Conservation (phyloP, 2,113 vertebrate genomes). For the Stigmatopora argus region DNA sequence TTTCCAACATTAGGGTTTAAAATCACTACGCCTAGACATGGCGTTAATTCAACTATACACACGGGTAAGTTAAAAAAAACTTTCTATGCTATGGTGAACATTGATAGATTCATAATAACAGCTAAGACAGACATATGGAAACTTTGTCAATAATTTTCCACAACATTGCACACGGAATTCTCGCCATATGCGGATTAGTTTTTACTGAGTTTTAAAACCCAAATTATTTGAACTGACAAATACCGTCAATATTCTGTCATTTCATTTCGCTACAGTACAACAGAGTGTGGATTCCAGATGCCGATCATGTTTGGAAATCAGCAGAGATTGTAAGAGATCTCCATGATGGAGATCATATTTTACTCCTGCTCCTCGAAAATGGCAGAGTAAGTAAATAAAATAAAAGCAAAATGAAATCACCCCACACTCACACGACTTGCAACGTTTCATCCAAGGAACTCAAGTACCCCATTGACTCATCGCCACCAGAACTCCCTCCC, state of each 20-base stretch:
- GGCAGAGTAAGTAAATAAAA: slow-evolving; percentile 75
- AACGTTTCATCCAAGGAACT: slow-evolving; percentile 67
- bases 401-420: slow-evolving; percentile 4
- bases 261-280: slow-evolving; percentile 75
- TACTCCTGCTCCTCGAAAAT: slow-evolving; percentile 82
- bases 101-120: neutral
- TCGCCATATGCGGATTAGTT: neutral
- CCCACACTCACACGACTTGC: slow-evolving; percentile 13
- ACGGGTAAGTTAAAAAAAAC: neutral
- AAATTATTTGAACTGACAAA: neutral
- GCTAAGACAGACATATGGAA: slow-evolving; percentile 50
- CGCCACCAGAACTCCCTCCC: slow-evolving; percentile 73
- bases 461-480: slow-evolving; percentile 71
- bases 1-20: neutral
- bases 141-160: slow-evolving; percentile 16
- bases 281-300: slow-evolving; percentile 92
- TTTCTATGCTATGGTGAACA: too few relatives aligned
- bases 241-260: neutral
- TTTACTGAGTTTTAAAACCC: neutral
- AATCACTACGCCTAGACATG: neutral
- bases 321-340: slow-evolving; percentile 86
- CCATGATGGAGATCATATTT: slow-evolving; percentile 68
- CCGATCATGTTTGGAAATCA: slow-evolving; percentile 87
- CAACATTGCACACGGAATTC: neutral
- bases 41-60: slow-evolving; percentile 9